These are phyloP conservation scores for Enteromius mattozi DNA, from an alignment of 2,797 vertebrate genomes.

Conservation along the genomic window DNA sequence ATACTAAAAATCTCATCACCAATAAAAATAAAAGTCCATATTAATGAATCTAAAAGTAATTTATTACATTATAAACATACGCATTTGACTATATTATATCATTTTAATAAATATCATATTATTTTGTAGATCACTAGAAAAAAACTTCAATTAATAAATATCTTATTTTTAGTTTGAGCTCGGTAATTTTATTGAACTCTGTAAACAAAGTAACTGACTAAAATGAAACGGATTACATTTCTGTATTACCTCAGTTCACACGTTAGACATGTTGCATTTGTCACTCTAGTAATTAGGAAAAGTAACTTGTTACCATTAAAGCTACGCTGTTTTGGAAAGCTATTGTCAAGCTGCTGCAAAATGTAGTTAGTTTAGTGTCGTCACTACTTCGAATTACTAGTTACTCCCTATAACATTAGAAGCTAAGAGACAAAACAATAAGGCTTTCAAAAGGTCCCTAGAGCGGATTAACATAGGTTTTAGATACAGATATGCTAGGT, in stretches of 20 bases:
- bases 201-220: neutral
- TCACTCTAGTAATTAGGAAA: neutral
- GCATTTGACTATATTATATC: neutral
- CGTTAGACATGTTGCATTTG: neutral
- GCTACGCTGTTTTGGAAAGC: neutral
- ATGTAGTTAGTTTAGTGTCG: neutral
- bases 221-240: neutral
- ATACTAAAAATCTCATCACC: neutral
- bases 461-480: constrained; percentile 49
- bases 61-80: neutral
- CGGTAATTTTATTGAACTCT: neutral
- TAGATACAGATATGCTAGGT: constrained; percentile 55
- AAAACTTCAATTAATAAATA: neutral
- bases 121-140: neutral
- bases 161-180: neutral
- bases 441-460: constrained; percentile 33
- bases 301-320: neutral
- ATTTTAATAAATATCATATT: neutral
- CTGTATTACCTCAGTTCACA: neutral
- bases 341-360: neutral
- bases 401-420: constrained; percentile 15
- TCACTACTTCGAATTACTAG: constrained; percentile 14
- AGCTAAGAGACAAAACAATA: constrained; percentile 3
- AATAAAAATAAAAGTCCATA: neutral
- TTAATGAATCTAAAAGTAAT: neutral